Evolutionary conservation across 1,140 invertebrate species (phyloP).

Genomic region (Babylonia areolata): DNA sequence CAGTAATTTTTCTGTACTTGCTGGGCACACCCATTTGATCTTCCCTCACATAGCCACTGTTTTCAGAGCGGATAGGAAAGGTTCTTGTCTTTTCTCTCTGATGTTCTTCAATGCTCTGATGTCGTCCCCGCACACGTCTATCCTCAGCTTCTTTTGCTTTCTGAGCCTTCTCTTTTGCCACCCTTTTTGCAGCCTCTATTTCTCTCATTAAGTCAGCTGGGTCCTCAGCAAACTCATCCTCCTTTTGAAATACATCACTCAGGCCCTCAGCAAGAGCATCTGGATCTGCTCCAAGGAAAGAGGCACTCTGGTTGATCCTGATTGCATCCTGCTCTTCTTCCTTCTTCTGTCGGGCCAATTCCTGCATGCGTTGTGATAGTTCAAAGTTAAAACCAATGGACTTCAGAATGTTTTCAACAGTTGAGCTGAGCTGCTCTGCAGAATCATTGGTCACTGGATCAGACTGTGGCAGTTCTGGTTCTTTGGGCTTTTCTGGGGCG

Average conservation of each 20-base stretch:
- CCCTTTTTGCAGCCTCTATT: constrained; percentile 39
- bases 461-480: constrained; percentile 11
- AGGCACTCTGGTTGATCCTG: constrained; percentile 66
- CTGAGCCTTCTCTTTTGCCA: constrained; percentile 33
- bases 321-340: constrained; percentile 51
- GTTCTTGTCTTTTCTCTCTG: background rate
- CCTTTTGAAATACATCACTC: constrained; percentile 44
- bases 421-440: constrained; percentile 64
- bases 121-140: background rate
- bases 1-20: background rate
- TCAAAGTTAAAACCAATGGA: constrained; percentile 76
- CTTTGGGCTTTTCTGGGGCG: constrained; percentile 11
- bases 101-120: background rate
- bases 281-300: constrained; percentile 64
- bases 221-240: background rate
- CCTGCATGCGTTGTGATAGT: constrained; percentile 74
- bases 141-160: constrained; percentile 41
- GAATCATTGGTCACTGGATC: constrained; percentile 36
- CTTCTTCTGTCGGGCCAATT: constrained; percentile 65
- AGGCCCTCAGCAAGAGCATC: constrained; percentile 50
- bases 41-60: background rate
- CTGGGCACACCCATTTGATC: background rate
- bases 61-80: background rate
- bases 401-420: constrained; percentile 74
- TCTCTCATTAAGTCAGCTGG: constrained; percentile 21